Percentiles rank a stretch among this genome's conserved stretches.
These are phyloP conservation scores for Melanerpes formicivorus DNA, from an alignment of 2,113 vertebrate species.

Conservation along the genomic window DNA sequence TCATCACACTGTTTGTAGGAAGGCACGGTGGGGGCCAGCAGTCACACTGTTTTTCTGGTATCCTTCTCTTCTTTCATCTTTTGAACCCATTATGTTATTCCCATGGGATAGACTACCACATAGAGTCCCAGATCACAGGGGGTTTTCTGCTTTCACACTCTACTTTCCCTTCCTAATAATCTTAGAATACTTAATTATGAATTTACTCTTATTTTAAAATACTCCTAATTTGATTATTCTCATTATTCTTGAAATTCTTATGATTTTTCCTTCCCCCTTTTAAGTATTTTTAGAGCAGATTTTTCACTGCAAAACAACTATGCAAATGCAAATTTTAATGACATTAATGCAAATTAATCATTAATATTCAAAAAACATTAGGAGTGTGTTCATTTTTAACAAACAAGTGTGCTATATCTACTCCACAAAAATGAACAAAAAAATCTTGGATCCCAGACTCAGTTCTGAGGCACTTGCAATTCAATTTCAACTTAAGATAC, in stretches of 20 bases:
- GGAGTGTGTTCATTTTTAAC: neutral
- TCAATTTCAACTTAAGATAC: neutral
- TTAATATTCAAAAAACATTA: constrained; percentile 28
- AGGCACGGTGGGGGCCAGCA: neutral
- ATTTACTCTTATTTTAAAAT: neutral
- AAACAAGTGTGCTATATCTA: neutral
- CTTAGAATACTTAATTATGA: neutral
- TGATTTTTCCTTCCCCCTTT: neutral
- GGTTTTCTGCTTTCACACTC: neutral
- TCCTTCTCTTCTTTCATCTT: neutral
- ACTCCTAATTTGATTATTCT: constrained; percentile 28
- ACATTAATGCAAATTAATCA: constrained; percentile 38
- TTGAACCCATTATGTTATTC: neutral
- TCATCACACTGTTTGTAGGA: accelerated
- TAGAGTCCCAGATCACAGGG: neutral
- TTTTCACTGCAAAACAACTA: neutral
- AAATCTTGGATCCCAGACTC: neutral
- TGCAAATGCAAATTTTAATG: constrained; percentile 1
- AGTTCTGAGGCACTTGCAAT: neutral
- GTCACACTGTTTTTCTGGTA: neutral
- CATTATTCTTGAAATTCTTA: neutral
- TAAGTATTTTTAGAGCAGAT: constrained; percentile 36
- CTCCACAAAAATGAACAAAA: neutral
- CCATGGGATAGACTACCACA: neutral
- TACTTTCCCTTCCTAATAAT: neutral